A percentile compares a stretch with the other conserved stretches of the same genome.
Evolutionary conservation across 2,888 invertebrate species (phyloP).

Genomic region (Cryptocephalus primarius): DNA sequence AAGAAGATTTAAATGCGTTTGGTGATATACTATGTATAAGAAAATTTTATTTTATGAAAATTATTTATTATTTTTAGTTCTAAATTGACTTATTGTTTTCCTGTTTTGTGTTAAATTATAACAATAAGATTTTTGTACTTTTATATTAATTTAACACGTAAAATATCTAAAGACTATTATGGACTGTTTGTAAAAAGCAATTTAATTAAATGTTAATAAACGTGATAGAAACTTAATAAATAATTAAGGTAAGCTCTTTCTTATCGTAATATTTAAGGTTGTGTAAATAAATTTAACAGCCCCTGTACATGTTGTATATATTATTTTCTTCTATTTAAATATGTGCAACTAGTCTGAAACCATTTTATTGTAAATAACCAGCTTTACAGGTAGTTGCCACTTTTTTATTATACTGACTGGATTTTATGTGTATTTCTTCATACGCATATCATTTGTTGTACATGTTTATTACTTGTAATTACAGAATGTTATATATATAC

Average conservation of each 20-base stretch:
- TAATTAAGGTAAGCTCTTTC: slow-evolving; percentile 12
- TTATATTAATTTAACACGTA: neutral
- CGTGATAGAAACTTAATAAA: slow-evolving; percentile 26
- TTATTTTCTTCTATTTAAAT: slow-evolving; percentile 4
- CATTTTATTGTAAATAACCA: slow-evolving; percentile 14
- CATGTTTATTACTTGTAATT: slow-evolving; percentile 31
- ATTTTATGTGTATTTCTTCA: slow-evolving; percentile 24
- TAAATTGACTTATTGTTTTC: neutral
- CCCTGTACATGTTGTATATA: slow-evolving; percentile 13
- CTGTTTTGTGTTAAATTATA: no score
- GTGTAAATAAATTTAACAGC: slow-evolving; percentile 11
- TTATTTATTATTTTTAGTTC: neutral
- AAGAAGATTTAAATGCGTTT: no score
- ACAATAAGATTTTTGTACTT: neutral
- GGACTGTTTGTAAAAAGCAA: slow-evolving; percentile 10
- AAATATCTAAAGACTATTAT: slow-evolving; percentile 5
- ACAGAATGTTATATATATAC: slow-evolving; percentile 26
- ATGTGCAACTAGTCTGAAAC: slow-evolving; percentile 24
- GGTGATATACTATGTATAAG: neutral
- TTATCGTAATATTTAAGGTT: slow-evolving; percentile 7
- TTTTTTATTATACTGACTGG: slow-evolving; percentile 14
- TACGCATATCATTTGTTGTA: slow-evolving; percentile 33
- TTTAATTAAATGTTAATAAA: slow-evolving; percentile 13
- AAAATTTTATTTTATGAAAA: neutral
- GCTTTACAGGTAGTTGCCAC: slow-evolving; percentile 19